These are phyloP conservation scores for Diplogasteroides magnus DNA, from an alignment of 1,140 invertebrate genomes.

Conservation along the genomic window DNA sequence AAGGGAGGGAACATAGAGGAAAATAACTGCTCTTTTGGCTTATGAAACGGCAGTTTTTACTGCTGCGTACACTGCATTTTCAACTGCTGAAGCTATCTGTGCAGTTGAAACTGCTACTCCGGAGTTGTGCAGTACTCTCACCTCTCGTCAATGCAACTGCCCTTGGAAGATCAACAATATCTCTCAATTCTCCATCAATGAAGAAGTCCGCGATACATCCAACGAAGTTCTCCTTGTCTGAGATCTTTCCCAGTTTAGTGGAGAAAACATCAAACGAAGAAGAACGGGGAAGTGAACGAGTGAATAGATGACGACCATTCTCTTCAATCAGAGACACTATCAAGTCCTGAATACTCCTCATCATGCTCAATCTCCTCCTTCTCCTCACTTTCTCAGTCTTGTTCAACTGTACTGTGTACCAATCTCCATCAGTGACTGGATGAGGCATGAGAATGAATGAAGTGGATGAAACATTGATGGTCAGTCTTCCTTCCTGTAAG, in stretches of 20 bases:
- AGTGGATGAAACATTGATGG: conserved; percentile 22
- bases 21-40: too few relatives aligned
- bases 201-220: conserved; percentile 27
- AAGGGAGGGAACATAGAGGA: too few relatives aligned
- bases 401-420: conserved; percentile 35
- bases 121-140: too few relatives aligned
- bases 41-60: too few relatives aligned
- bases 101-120: too few relatives aligned
- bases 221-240: conserved; percentile 17
- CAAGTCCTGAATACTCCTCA: conserved; percentile 10
- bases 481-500: conserved; percentile 20
- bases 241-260: conserved; percentile 30
- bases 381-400: conserved; percentile 14
- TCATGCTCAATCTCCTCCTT: conserved; percentile 1
- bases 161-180: background rate
- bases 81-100: too few relatives aligned
- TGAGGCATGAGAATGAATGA: conserved; percentile 18
- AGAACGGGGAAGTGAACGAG: conserved; percentile 8
- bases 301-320: conserved; percentile 14
- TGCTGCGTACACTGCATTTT: too few relatives aligned
- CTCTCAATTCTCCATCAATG: background rate
- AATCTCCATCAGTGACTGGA: conserved; percentile 35
- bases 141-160: background rate
- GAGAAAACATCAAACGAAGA: conserved; percentile 31
- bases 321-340: conserved; percentile 19